Conservation (phyloP, 35 echinoderm and acorn worm genomes). For the Ptychodera flava region DNA sequence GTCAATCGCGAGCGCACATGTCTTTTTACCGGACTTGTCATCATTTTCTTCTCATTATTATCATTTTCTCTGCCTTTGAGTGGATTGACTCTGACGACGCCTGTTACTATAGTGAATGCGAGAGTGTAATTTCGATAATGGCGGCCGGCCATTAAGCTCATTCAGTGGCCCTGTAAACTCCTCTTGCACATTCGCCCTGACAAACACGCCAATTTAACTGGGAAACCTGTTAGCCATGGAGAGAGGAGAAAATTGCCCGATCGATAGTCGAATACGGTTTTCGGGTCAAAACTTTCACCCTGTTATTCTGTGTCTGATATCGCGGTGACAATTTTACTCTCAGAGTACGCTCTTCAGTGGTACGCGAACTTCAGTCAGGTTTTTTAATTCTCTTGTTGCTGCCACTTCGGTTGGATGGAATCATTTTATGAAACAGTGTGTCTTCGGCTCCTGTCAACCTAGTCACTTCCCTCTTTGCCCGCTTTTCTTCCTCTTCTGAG, state of each 20-base stretch:
- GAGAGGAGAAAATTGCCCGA: background rate
- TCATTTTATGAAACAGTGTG: background rate
- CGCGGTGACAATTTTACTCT: background rate
- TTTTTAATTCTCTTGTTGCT: background rate
- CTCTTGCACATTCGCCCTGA: background rate
- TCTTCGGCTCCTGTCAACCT: background rate
- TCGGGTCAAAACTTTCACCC: background rate
- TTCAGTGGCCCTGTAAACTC: background rate
- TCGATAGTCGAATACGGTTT: background rate
- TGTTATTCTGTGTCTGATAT: background rate
- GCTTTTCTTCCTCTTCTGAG: too few species aligned
- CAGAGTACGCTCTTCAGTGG: background rate
- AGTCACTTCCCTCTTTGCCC: background rate
- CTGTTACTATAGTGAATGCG: background rate
- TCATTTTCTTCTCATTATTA: constrained; percentile 2
- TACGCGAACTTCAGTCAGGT: background rate
- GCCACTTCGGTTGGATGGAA: background rate
- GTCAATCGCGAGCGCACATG: background rate
- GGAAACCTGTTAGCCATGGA: background rate
- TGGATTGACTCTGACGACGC: background rate
- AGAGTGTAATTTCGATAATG: background rate
- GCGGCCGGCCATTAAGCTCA: background rate
- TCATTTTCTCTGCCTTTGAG: background rate
- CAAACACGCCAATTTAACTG: background rate
- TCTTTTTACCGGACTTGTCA: background rate